A percentile compares a stretch with the other conserved stretches of the same genome.
Conservation (phyloP, 2,888 invertebrate genomes). For the Leucophenga maculata region DNA sequence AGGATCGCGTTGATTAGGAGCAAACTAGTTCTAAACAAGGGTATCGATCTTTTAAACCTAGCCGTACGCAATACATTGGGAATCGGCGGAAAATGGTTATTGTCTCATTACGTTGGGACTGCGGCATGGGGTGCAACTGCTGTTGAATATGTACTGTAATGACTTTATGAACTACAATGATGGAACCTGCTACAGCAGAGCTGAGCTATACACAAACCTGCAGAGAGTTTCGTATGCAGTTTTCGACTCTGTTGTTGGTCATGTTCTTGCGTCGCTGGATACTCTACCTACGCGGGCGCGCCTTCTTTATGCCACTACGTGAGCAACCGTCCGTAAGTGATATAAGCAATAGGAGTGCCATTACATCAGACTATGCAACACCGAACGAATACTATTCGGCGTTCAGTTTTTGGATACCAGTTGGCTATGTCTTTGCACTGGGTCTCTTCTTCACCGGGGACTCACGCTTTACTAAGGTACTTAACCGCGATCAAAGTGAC, state of each 20-base stretch:
- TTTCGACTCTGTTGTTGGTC: conserved; percentile 76
- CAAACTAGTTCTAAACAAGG: conserved; percentile 85
- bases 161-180: conserved; percentile 98
- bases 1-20: conserved; percentile 84
- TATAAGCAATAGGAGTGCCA: conserved; percentile 51
- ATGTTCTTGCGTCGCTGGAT: conserved; percentile 74
- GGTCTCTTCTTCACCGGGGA: conserved; percentile 97
- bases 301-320: conserved; percentile 69
- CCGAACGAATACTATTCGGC: conserved; percentile 96
- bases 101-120: conserved; percentile 82
- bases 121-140: conserved; percentile 85
- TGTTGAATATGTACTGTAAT: conserved; percentile 96
- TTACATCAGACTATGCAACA: conserved; percentile 70
- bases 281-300: conserved; percentile 73
- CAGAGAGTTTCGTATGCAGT: conserved; percentile 88
- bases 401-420: conserved; percentile 96
- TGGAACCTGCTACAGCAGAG: conserved; percentile 93
- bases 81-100: conserved; percentile 85
- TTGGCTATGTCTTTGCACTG: conserved; percentile 92
- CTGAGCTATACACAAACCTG: conserved; percentile 86
- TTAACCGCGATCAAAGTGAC: conserved; percentile 94
- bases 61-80: conserved; percentile 90
- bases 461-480: conserved; percentile 84
- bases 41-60: conserved; percentile 89
- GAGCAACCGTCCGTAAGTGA: conserved; percentile 41